A percentile compares a stretch with the other conserved stretches of the same genome.
Evolutionary conservation across 2,888 invertebrate genomes (phyloP).

Genomic region (Macrostomum cliftonense): DNA sequence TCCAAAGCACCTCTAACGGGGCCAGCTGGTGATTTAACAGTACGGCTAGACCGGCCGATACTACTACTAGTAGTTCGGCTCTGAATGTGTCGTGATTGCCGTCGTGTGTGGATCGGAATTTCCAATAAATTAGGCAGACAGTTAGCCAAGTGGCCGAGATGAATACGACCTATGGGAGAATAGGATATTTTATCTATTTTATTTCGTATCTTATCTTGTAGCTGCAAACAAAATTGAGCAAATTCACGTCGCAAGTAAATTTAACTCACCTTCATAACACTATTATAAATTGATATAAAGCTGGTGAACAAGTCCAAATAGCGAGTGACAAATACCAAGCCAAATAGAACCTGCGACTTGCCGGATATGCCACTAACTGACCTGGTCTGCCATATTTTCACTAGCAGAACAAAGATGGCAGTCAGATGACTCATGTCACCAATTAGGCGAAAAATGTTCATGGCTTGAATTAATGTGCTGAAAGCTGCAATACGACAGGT

Average conservation of each 20-base stretch:
- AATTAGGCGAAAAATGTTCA: constrained; percentile 93
- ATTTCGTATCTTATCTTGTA: no score
- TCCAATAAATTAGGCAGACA: background rate
- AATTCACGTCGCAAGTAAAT: no score
- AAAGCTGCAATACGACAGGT: no score
- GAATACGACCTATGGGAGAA: constrained; percentile 50
- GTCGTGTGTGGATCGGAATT: background rate
- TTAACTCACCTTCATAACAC: constrained; percentile 60
- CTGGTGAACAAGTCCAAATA: constrained; percentile 79
- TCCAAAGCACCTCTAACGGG: constrained; percentile 84
- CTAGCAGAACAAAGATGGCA: constrained; percentile 76
- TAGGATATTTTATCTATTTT: no score
- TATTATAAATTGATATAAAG: constrained; percentile 76
- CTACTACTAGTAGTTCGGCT: constrained; percentile 48
- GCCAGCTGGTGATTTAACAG: constrained; percentile 85
- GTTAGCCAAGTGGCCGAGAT: constrained; percentile 64
- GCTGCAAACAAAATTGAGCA: no score
- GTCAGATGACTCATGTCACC: constrained; percentile 91
- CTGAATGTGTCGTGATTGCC: background rate
- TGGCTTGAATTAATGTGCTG: no score
- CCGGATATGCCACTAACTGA: constrained; percentile 71
- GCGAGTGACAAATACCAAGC: constrained; percentile 66
- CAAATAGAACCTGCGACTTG: constrained; percentile 74
- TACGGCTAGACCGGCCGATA: constrained; percentile 62
- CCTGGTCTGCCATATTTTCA: constrained; percentile 96